A percentile compares a stretch with the other conserved stretches of the same genome.
Conservation (phyloP, 2,888 invertebrate species). For the Pheosia tremula region DNA sequence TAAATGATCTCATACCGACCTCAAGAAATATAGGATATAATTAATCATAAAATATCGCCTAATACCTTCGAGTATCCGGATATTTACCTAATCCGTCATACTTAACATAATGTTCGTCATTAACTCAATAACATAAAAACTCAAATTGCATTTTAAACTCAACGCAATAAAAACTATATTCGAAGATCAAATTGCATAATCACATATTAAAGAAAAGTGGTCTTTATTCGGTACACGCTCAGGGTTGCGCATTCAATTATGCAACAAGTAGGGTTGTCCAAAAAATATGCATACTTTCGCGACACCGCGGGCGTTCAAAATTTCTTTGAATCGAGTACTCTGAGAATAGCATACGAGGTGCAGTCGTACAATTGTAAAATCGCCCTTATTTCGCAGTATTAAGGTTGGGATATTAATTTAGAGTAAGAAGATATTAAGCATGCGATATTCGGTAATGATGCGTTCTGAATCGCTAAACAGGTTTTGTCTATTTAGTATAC, state of each 20-base stretch:
- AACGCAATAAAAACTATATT: conserved; percentile 20
- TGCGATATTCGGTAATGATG: conserved; percentile 61
- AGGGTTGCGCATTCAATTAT: conserved; percentile 18
- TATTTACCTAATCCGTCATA: conserved; percentile 71
- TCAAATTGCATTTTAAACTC: not conserved
- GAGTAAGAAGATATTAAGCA: conserved; percentile 13
- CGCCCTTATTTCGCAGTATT: conserved; percentile 19
- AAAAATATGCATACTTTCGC: conserved; percentile 66
- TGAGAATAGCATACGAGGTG: conserved; percentile 36
- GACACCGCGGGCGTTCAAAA: conserved; percentile 60
- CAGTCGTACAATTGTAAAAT: conserved; percentile 17
- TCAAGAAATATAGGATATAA: conserved; percentile 60
- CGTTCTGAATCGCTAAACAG: conserved; percentile 76
- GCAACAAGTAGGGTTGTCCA: conserved; percentile 41
- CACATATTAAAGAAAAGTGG: conserved; percentile 21
- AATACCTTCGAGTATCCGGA: conserved; percentile 36
- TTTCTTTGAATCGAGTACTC: conserved; percentile 47
- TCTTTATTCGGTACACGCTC: conserved; percentile 17
- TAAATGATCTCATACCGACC: conserved; percentile 40
- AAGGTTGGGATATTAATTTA: conserved; percentile 24
- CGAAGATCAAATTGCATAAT: conserved; percentile 7
- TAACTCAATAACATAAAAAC: conserved; percentile 8
- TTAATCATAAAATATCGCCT: conserved; percentile 60
- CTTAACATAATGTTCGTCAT: conserved; percentile 32
- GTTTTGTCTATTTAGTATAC: conserved; percentile 78